Percentiles rank a stretch among this genome's conserved stretches.
phyloP scores from a whole-genome alignment of 2,113 vertebrate species.

The Spea multiplicata region DNA sequence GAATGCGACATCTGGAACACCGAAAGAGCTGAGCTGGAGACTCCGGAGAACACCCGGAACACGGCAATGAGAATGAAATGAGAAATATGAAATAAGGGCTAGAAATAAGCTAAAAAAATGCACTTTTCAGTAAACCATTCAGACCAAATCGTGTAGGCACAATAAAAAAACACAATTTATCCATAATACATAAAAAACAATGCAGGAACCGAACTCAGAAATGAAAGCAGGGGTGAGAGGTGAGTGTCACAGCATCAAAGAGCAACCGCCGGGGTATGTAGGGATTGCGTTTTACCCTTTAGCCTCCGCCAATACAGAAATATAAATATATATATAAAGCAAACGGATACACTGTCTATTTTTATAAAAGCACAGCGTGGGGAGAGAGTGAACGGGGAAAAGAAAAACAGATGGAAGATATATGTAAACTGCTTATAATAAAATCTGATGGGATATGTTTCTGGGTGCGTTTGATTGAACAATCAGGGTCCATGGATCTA shows the following conservation, averaged over 20 bases:
- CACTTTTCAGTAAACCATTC: not conserved
- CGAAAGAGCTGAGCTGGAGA: no score
- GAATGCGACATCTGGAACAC: no score
- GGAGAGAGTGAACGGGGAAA: not conserved
- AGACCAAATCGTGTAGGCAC: not conserved
- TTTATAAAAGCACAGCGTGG: constrained; percentile 35
- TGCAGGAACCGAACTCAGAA: not conserved
- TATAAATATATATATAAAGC: constrained; percentile 48
- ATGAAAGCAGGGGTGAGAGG: constrained; percentile 8
- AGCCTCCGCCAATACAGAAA: constrained; percentile 10
- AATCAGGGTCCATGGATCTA: not conserved
- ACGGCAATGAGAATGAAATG: not conserved
- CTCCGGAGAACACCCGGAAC: no score
- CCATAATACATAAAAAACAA: not conserved
- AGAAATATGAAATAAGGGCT: not conserved
- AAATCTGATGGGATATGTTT: constrained; percentile 36
- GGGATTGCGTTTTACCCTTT: not conserved
- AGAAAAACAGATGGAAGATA: constrained; percentile 1
- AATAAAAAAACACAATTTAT: not conserved
- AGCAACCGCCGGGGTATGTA: not conserved
- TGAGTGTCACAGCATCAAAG: constrained; percentile 19
- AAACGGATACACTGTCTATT: constrained; percentile 46
- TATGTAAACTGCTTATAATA: constrained; percentile 46
- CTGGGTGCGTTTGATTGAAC: not conserved
- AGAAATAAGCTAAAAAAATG: not conserved